phyloP scores from a whole-genome alignment of 2,888 invertebrate species.

The Drosophila suboccidentalis region DNA sequence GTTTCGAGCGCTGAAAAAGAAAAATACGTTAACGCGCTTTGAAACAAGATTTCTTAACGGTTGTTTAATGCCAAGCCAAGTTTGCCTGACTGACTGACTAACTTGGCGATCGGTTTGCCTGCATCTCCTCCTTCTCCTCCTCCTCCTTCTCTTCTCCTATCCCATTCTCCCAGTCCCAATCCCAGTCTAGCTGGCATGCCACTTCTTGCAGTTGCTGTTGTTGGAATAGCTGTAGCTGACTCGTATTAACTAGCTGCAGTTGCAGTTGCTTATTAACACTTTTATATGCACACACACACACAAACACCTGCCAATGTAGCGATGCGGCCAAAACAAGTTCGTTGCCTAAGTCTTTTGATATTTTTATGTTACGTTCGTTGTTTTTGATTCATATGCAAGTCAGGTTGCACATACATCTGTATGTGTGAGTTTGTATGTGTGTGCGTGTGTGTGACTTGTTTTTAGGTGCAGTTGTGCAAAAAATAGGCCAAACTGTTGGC shows the following conservation, averaged over 20 bases:
- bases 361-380: slow-evolving; percentile 59
- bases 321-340: slow-evolving; percentile 67
- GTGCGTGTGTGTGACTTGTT: slow-evolving; percentile 44
- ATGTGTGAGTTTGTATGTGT: slow-evolving; percentile 34
- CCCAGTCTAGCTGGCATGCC: slow-evolving; percentile 52
- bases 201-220: slow-evolving; percentile 44
- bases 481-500: slow-evolving; percentile 77
- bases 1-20: slow-evolving; percentile 38
- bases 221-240: slow-evolving; percentile 66
- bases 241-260: slow-evolving; percentile 76
- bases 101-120: slow-evolving; percentile 56
- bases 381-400: slow-evolving; percentile 59
- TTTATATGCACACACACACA: slow-evolving; percentile 49
- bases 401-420: slow-evolving; percentile 32
- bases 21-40: slow-evolving; percentile 65
- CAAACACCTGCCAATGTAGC: slow-evolving; percentile 48
- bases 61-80: slow-evolving; percentile 76
- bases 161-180: slow-evolving; percentile 27
- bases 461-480: slow-evolving; percentile 64
- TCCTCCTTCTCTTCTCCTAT: slow-evolving; percentile 3
- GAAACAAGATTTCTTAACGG: slow-evolving; percentile 83
- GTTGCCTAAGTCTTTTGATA: slow-evolving; percentile 75
- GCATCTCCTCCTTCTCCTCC: slow-evolving; percentile 10
- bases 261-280: slow-evolving; percentile 79
- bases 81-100: slow-evolving; percentile 68